These are phyloP conservation scores for Folsomia manolachei DNA, from an alignment of 2,888 invertebrate genomes.

Conservation along the genomic window DNA sequence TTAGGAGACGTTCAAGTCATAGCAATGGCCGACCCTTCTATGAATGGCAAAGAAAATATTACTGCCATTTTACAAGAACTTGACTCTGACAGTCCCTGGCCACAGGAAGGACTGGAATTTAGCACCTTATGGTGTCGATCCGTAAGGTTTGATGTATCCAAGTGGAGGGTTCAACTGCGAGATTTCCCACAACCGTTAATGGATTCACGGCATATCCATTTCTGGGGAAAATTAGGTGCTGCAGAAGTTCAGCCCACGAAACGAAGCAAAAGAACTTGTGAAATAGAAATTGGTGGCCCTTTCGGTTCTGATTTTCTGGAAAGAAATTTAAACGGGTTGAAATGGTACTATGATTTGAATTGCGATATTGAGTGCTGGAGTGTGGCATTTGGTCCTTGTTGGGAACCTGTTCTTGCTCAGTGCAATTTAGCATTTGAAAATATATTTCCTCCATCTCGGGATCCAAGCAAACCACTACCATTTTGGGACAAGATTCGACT, in stretches of 20 bases:
- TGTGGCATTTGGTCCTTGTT: constrained; percentile 97
- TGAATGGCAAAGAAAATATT: constrained; percentile 78
- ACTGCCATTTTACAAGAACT: constrained; percentile 71
- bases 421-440: constrained; percentile 85
- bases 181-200: constrained; percentile 95
- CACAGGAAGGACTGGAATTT: constrained; percentile 83
- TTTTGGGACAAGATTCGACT: constrained; percentile 98
- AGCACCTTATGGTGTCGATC: constrained; percentile 89
- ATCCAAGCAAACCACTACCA: constrained; percentile 88
- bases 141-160: constrained; percentile 74
- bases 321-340: constrained; percentile 88
- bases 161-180: constrained; percentile 83
- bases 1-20: constrained; percentile 71
- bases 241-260: constrained; percentile 80
- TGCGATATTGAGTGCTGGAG: constrained; percentile 85
- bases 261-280: constrained; percentile 69
- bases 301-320: constrained; percentile 80
- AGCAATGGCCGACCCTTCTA: constrained; percentile 79
- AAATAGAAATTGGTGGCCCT: constrained; percentile 77
- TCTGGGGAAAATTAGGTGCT: constrained; percentile 86
- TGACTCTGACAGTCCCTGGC: constrained; percentile 87
- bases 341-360: constrained; percentile 96
- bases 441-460: constrained; percentile 78
- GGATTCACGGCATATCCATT: constrained; percentile 73
- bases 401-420: constrained; percentile 95